Evolutionary conservation across 2,113 vertebrate genomes (phyloP).

Genomic region (Maccullochella peelii): DNA sequence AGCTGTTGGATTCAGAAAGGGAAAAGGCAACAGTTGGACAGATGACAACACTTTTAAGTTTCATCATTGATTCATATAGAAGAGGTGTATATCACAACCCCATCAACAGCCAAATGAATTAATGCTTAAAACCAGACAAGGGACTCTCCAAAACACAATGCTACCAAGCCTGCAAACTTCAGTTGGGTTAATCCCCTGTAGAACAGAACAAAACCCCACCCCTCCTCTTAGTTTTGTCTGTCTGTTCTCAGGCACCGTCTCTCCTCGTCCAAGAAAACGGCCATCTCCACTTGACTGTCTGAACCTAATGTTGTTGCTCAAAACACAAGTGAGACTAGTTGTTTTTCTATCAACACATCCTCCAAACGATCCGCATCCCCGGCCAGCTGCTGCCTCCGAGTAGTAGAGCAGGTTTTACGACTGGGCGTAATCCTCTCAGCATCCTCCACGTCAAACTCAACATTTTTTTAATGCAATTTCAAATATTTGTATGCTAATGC

Average conservation of each 20-base stretch:
- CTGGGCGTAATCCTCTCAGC: slow-evolving; percentile 41
- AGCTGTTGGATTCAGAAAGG: slow-evolving; percentile 47
- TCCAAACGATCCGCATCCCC: not conserved
- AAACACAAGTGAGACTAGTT: not conserved
- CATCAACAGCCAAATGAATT: not conserved
- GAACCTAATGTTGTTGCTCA: not conserved
- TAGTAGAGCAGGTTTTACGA: slow-evolving; percentile 6
- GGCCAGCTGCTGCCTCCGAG: slow-evolving; percentile 17
- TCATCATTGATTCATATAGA: not conserved
- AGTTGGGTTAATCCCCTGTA: slow-evolving; percentile 49
- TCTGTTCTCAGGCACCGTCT: not conserved
- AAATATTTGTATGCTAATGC: not conserved
- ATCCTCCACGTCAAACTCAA: slow-evolving; percentile 8
- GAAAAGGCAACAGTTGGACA: slow-evolving; percentile 39
- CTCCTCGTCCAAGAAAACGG: not conserved
- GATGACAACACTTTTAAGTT: not conserved
- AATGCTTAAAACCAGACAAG: slow-evolving; percentile 12
- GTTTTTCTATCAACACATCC: not conserved
- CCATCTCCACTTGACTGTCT: not conserved
- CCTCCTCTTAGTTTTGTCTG: not conserved
- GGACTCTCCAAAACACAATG: slow-evolving; percentile 24
- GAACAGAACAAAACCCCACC: slow-evolving; percentile 17
- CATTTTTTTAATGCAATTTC: too few species aligned
- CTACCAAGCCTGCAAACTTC: slow-evolving; percentile 36
- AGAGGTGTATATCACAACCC: not conserved